Conservation (phyloP, 2,797 vertebrate species). For the Pseudopleuronectes americanus region DNA sequence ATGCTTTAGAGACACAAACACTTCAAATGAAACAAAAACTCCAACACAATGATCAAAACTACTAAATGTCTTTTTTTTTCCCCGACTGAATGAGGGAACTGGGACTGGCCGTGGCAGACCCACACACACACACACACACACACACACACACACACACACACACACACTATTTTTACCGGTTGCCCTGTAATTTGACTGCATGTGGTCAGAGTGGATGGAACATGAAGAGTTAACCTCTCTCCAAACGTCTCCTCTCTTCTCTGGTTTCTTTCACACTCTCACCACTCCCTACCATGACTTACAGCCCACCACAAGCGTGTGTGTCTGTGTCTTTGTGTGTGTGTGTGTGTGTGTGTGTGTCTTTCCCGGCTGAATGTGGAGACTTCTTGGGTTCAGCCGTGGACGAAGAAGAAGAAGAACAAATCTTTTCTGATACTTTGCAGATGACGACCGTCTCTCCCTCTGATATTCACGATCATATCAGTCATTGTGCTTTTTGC, state of each 20-base stretch:
- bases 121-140: too few relatives aligned
- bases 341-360: slow-evolving; percentile 8
- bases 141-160: background rate
- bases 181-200: slow-evolving; percentile 35
- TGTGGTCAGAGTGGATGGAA: slow-evolving; percentile 44
- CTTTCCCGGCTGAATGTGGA: slow-evolving; percentile 25
- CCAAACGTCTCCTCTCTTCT: slow-evolving; percentile 33
- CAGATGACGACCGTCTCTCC: too few relatives aligned
- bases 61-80: too few relatives aligned
- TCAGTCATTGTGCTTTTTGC: background rate
- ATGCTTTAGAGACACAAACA: too few relatives aligned
- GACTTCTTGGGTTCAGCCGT: slow-evolving; percentile 36
- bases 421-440: background rate
- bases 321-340: slow-evolving; percentile 4
- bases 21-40: too few relatives aligned
- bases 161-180: slow-evolving; percentile 27
- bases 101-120: too few relatives aligned
- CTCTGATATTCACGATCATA: too few relatives aligned
- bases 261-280: slow-evolving; percentile 66
- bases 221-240: slow-evolving; percentile 58
- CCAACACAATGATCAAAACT: too few relatives aligned
- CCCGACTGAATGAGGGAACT: too few relatives aligned
- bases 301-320: slow-evolving; percentile 20
- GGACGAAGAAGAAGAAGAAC: background rate
- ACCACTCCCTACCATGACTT: slow-evolving; percentile 67